Base-by-base conservation (phyloP, 2,888 invertebrate species). In the Andrena camellia region DNA sequence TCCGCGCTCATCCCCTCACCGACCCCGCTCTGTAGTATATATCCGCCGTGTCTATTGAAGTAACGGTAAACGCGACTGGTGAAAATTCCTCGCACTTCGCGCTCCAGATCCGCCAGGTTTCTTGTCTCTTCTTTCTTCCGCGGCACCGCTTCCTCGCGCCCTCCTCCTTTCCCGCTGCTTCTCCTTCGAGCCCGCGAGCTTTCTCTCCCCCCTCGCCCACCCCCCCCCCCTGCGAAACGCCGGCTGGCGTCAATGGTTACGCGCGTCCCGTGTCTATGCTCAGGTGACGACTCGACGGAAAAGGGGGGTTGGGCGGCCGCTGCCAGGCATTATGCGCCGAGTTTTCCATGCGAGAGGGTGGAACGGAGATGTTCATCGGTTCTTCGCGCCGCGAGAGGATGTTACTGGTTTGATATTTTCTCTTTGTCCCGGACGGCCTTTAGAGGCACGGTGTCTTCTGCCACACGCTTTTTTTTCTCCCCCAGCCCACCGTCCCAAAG, bases 21-120 rank as follows among this genome's bases (percentile, higher is more conserved):
- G n/a, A 42, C 64, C 48, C 59, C 31, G 42, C 29, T 64, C 67
- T 64, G 23, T 75, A 57, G 68, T 82, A 69, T 78, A 83, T 85
- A 80, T 78, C 83, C 85, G 75, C 83, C 85, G 85, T 85, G 87
- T 90, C 92, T 92, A 93, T 93, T 92, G 85, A 92, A 92, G 91
- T 86, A 91, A 89, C 85, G 90, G 88, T 90, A 90, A 91, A 91
- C 91, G 90, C 87, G 87, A 88, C 88, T 86, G 86, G 89, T 85
- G 86, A 86, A 91, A 90, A 87, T 88, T 88, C 78, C 87, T 89
- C 90, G 82, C 85, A 86, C 89, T 90, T 91, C 78, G 84, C 88
- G 89, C 88, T 89, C 89, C 87, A 90, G 92, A 91, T 91, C 87
- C 84, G 81, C 85, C 79, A 42, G 90, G 85, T 88, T 90, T 87